Conservation (phyloP, 2,888 invertebrate genomes). For the Callyntrura sp. region DNA sequence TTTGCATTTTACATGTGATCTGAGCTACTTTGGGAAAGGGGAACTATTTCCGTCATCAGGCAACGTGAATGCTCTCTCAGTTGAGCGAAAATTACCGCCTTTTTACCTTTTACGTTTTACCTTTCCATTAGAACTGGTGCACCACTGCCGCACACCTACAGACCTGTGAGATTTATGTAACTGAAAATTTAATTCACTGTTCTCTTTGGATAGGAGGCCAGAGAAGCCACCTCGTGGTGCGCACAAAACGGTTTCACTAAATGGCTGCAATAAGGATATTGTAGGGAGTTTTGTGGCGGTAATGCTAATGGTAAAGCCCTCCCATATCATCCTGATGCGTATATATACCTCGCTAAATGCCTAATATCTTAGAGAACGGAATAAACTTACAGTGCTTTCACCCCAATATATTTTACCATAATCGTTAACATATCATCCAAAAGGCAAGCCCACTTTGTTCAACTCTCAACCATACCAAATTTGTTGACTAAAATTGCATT, state of each 20-base stretch:
- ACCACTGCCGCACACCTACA: too few species aligned
- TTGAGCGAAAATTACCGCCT: not conserved
- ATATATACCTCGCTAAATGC: too few species aligned
- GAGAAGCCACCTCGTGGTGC: not conserved
- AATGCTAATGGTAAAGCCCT: conserved; percentile 1
- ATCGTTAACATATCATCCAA: conserved; percentile 21
- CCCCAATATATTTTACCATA: conserved; percentile 15
- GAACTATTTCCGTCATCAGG: not conserved
- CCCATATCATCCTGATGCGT: not conserved
- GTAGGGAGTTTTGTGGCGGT: not conserved
- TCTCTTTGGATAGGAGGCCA: not conserved
- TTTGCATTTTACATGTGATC: not conserved
- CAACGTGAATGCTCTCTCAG: not conserved
- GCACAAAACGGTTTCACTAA: not conserved
- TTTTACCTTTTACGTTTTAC: not conserved
- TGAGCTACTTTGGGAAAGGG: not conserved
- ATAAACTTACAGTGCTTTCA: conserved; percentile 33
- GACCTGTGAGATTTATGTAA: not conserved
- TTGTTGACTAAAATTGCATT: too few species aligned
- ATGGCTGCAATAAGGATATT: not conserved
- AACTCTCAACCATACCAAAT: not conserved
- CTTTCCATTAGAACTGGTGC: not conserved
- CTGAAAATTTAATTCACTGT: conserved; percentile 38
- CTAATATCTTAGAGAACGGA: too few species aligned
- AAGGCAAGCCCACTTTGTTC: not conserved